phyloP scores from a whole-genome alignment of 2,797 vertebrate species.

The Oreochromis grahami region DNA sequence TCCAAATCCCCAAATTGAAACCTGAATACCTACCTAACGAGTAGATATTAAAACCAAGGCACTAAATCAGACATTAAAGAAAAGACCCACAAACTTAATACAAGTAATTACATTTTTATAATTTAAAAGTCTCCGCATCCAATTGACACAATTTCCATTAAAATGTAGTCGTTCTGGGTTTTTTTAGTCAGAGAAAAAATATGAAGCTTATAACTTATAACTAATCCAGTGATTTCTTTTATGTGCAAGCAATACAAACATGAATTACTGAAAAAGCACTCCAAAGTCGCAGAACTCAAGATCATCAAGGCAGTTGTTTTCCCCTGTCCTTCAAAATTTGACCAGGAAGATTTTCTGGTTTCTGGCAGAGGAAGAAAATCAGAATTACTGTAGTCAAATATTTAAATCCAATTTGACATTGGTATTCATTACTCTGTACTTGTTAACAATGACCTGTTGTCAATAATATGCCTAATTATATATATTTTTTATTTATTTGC shows the following conservation, averaged over 20 bases:
- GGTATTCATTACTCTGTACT: not conserved
- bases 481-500: not conserved
- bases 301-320: rapidly evolving
- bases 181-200: not conserved
- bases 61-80: not conserved
- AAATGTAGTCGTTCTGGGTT: not conserved
- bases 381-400: rapidly evolving
- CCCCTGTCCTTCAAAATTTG: not conserved
- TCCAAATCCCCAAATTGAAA: not conserved
- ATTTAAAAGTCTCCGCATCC: not conserved
- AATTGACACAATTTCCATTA: not conserved
- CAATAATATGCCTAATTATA: rapidly evolving
- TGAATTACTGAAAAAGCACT: not conserved
- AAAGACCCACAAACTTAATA: not conserved
- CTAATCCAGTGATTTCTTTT: not conserved
- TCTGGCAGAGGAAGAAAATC: not conserved
- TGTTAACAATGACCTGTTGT: not conserved
- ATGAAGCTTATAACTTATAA: not conserved
- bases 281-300: not conserved
- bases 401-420: not conserved
- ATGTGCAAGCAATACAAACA: not conserved
- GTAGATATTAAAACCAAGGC: not conserved
- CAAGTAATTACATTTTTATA: not conserved
- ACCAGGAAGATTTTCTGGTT: not conserved
- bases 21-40: not conserved